Base-by-base conservation (phyloP, 2,888 invertebrate genomes). In the Ichneumoninae sp. region DNA sequence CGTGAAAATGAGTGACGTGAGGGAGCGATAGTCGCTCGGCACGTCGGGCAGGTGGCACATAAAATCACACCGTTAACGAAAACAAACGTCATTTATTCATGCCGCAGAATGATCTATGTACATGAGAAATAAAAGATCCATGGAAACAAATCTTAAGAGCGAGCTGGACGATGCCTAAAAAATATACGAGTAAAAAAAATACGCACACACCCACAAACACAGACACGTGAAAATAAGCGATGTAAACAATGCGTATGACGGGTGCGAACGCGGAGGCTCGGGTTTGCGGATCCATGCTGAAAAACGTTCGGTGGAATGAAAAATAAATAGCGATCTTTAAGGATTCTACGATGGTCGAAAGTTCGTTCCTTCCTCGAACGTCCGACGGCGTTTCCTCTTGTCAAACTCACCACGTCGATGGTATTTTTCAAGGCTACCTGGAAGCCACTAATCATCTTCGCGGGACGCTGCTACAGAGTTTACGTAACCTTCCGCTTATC, bases 391-490 rank as follows among this genome's bases (percentile, higher is more conserved):
- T 22, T 57, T 60, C 73, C 47, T 54, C 54, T 57, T 33, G 16
- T 44, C 40, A 44, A 65, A 92, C 93, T 93, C 88, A 93, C 93
- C 93, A 93, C 93, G 87, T 93, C 93, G 89, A 93, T 93, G 88
- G 93, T 93, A 92, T 92, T 93, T 90, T 92, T 93, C 86, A 93
- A 85, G 84, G 92, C 93, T 84, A 90, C 89, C 85, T 93, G 93
- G 89, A 93, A 91, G 88, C 93, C 92, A 85, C 93, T 93, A 86
- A 93, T 93, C 93, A 93, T 93, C 88, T 91, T 93, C 54, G 69
- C 79, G 54, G 80, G 16, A 69, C 69, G 33, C 4, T 71, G 40
- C 26, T 85, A 73, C 70, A 19, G 75, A 78, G 47, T 84, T 76
- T 85, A 78, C 36, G 60, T 82, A 85, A 81, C 66, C 65, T 69